These are phyloP conservation scores for Anhinga rufa DNA, from an alignment of 2,113 vertebrate genomes.

Conservation along the genomic window DNA sequence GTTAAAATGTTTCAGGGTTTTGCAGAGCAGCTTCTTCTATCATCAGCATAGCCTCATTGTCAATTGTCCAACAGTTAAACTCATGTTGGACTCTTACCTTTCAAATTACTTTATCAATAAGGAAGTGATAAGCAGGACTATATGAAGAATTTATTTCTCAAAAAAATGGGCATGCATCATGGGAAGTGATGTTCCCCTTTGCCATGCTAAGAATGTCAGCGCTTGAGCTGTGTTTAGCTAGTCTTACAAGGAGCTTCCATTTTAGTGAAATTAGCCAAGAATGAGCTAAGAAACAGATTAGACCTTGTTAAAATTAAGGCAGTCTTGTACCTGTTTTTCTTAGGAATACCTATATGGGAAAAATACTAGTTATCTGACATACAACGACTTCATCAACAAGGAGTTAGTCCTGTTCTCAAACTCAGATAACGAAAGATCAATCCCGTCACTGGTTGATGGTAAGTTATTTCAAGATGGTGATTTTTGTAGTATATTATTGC, in stretches of 20 bases:
- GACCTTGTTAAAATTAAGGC: not conserved
- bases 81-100: not conserved
- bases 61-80: not conserved
- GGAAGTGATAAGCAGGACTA: not conserved
- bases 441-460: constrained; percentile 96
- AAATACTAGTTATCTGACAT: constrained; percentile 80
- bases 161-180: not conserved
- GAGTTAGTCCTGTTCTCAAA: constrained; percentile 96
- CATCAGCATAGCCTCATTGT: not conserved
- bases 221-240: not conserved
- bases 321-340: not conserved
- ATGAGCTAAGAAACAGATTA: not conserved
- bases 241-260: not conserved
- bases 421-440: constrained; percentile 96
- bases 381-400: constrained; percentile 97
- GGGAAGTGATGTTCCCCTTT: not conserved
- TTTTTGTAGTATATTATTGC: not conserved
- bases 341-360: constrained; percentile 94
- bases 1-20: not conserved
- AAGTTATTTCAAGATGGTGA: not conserved
- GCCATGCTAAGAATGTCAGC: not conserved
- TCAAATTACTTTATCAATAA: not conserved
- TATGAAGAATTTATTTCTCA: not conserved
- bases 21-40: not conserved
- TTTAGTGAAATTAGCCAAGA: not conserved